Conservation (phyloP, 2,888 invertebrate genomes). For the Drosophila nr. perissopoda region DNA sequence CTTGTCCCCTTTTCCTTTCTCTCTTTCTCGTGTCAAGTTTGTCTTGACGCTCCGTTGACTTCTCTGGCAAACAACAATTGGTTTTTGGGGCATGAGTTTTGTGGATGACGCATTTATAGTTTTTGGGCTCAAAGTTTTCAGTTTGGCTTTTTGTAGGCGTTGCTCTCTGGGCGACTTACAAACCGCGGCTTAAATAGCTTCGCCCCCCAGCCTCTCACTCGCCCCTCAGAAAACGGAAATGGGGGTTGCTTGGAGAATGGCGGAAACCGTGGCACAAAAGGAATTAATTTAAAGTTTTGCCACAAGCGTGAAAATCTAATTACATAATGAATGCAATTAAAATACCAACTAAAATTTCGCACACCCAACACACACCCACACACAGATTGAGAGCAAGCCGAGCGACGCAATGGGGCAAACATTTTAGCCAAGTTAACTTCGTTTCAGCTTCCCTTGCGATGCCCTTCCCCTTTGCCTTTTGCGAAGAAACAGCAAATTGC, state of each 20-base stretch:
- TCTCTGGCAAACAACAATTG: conserved; percentile 61
- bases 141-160: conserved; percentile 42
- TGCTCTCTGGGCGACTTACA: conserved; percentile 23
- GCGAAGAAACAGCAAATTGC: conserved; percentile 78
- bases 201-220: neutral
- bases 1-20: neutral
- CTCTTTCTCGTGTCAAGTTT: conserved; percentile 67
- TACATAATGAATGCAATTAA: conserved; percentile 81
- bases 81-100: conserved; percentile 8
- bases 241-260: conserved; percentile 61
- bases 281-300: conserved; percentile 77
- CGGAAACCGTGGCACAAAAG: conserved; percentile 73
- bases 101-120: conserved; percentile 59
- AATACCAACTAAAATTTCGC: conserved; percentile 60
- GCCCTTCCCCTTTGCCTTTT: conserved; percentile 25
- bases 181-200: conserved; percentile 44
- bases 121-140: neutral
- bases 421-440: conserved; percentile 67
- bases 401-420: conserved; percentile 49
- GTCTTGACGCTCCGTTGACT: conserved; percentile 79
- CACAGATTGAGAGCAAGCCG: conserved; percentile 7
- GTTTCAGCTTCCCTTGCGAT: conserved; percentile 12
- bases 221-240: conserved; percentile 44
- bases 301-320: conserved; percentile 77
- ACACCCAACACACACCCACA: conserved; percentile 17